Percentiles rank a stretch among this genome's conserved stretches.
These are phyloP conservation scores for Glossosoma conforme DNA, from an alignment of 1,140 invertebrate genomes.

Conservation along the genomic window DNA sequence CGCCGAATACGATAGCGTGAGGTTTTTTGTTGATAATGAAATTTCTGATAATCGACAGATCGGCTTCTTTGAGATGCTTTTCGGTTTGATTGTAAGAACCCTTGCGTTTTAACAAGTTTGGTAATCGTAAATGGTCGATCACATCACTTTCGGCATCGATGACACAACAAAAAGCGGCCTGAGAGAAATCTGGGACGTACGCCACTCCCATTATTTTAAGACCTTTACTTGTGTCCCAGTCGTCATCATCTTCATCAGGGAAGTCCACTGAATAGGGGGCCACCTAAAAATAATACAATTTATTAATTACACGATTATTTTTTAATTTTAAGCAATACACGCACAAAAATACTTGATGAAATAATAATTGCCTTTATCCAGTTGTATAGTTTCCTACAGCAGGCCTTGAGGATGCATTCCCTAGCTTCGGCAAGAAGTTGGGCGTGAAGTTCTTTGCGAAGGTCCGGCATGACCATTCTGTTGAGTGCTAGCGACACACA, in stretches of 20 bases:
- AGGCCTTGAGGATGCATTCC: constrained; percentile 81
- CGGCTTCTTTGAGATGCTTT: constrained; percentile 61
- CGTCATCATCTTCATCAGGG: constrained; percentile 82
- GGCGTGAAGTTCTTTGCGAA: constrained; percentile 81
- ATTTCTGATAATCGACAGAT: constrained; percentile 73
- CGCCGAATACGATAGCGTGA: constrained; percentile 87
- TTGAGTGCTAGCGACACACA: constrained; percentile 85
- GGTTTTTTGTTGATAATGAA: constrained; percentile 91
- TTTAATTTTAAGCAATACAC: background rate
- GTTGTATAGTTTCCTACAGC: constrained; percentile 77
- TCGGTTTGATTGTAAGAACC: constrained; percentile 71
- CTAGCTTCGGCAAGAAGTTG: constrained; percentile 83
- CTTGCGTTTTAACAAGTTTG: constrained; percentile 77
- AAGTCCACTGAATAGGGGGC: constrained; percentile 79
- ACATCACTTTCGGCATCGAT: constrained; percentile 88
- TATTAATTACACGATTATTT: too few species aligned
- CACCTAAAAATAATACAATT: constrained; percentile 58
- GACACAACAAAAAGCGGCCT: constrained; percentile 85
- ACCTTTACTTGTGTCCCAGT: constrained; percentile 83
- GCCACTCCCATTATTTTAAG: constrained; percentile 83
- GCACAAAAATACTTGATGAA: background rate
- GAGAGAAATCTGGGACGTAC: constrained; percentile 79
- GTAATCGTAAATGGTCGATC: constrained; percentile 82
- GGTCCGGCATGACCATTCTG: constrained; percentile 83
- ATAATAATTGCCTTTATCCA: constrained; percentile 64